Evolutionary conservation across 2,888 invertebrate genomes (phyloP).

Genomic region (Gastracanthus pulcherrimus): DNA sequence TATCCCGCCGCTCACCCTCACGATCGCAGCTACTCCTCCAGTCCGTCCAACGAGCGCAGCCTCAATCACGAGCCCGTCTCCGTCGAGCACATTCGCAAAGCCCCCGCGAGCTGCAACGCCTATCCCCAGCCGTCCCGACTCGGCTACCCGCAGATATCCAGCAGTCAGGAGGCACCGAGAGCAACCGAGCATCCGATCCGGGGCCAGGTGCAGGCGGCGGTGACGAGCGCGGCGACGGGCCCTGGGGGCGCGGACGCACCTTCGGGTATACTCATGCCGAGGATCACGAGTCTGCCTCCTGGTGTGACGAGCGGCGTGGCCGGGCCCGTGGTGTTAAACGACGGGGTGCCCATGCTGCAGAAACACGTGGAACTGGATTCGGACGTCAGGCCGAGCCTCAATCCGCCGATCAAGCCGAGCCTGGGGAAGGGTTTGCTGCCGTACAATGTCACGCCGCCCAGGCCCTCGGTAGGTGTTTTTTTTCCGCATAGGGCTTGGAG

Average conservation of each 20-base stretch:
- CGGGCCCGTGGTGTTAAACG: slow-evolving; percentile 72
- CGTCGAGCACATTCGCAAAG: slow-evolving; percentile 52
- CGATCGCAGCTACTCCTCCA: slow-evolving; percentile 53
- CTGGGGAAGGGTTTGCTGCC: slow-evolving; percentile 86
- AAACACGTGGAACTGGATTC: slow-evolving; percentile 66
- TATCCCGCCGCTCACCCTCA: slow-evolving; percentile 61
- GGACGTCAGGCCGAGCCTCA: slow-evolving; percentile 65
- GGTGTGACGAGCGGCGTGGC: slow-evolving; percentile 75
- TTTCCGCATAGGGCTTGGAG: too few relatives aligned
- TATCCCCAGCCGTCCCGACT: slow-evolving; percentile 50
- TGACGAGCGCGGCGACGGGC: slow-evolving; percentile 70
- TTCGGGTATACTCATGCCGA: slow-evolving; percentile 66
- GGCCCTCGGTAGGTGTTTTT: slow-evolving; percentile 81
- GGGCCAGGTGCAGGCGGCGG: slow-evolving; percentile 74
- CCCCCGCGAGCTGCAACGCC: too few relatives aligned
- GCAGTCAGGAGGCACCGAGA: not conserved
- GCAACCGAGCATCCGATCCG: slow-evolving; percentile 70
- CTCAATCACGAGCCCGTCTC: slow-evolving; percentile 64
- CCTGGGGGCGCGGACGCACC: slow-evolving; percentile 65
- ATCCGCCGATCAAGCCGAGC: slow-evolving; percentile 70
- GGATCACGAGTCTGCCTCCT: slow-evolving; percentile 74
- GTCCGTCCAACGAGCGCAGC: slow-evolving; percentile 56
- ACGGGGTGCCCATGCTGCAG: slow-evolving; percentile 72
- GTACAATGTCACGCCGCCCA: slow-evolving; percentile 92
- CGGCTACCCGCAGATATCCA: slow-evolving; percentile 18